Evolutionary conservation across 1,140 invertebrate genomes (phyloP), one percentile per base, ranked within the genome.

Genomic region (Sminthurides bifidus): DNA sequence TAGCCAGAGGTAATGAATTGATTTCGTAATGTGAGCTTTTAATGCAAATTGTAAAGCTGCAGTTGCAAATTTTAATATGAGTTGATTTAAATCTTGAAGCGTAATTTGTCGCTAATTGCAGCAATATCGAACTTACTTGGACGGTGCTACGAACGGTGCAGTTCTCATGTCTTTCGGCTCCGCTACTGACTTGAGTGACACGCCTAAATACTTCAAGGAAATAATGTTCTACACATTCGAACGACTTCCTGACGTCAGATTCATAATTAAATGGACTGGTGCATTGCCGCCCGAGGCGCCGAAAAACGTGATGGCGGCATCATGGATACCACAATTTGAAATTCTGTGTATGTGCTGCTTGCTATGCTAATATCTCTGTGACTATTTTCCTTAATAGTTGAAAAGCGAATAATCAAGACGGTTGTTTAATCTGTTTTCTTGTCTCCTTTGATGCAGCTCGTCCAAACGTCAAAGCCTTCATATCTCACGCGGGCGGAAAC

Each of bases 401-500:
- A 21, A n/a, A 3, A 24, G 3, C 31, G 10, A 24, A 52, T 31
- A 40, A 14, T 30, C 21, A 55, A 48, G 23, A 33, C 31, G 6
- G 17, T 21, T 14, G 2, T 8, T 8, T 49, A 40, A 4, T 14
- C 5, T 40, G 3, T 40, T 40, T 17, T 24, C 27, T 29, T 40
- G 51, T 29, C n/a, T 14, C 33, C 2, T 50, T 23, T 41, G 14
- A 23, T 50, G 37, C 26, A 63, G 60, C 26, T n/a, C 71, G 74
- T 56, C 54, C 61, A 6, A 64, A 67, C 44, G 23, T 65, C 10
- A 44, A 63, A 55, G 54, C 68, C 8, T 73, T 73, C 50, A 65
- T 74, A 12, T 67, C 68, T 21, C 73, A 74, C 51, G 71, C 71
- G 49, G 73, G 73, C 8, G 65, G 66, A 26, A 68, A 70, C 23